Base-by-base conservation (phyloP, 2,888 invertebrate genomes). In the Archips xylosteana region DNA sequence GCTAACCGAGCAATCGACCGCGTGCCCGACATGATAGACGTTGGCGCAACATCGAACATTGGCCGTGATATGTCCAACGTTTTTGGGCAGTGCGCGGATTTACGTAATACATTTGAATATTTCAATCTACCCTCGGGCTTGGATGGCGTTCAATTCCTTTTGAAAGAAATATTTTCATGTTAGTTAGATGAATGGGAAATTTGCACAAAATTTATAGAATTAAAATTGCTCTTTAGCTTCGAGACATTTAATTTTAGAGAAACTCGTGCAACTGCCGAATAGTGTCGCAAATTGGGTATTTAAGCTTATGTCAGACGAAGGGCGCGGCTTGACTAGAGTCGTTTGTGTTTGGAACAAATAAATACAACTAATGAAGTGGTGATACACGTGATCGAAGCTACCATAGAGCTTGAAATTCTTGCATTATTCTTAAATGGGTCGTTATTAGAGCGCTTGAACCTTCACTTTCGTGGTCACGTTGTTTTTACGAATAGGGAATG, bases 51-150 rank as follows among this genome's bases (percentile, higher is more conserved):
- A 12, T 12, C 23, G 3, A 4, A 49, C 8, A 23, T 69, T 54
- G 23, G 32, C 57, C 45, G 36, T 34, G 15, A n/a, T 15, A 12
- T 62, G 62, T 23, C 62, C 45, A 42, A 62, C 23, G 60, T 61
- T 23, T 42, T 12, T 13, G 67, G 66, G 66, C 45, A 15, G 51
- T 13, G 67, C 15, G 66, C 15, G 57, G 47, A 13, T 10, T n/a
- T 66, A 23, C 61, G 23, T 72, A 63, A 72, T 72, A 47, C 72
- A 54, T 67, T 67, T 45, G 54, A 63, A 63, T 36, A 36, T 68
- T 6, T 8, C 54, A 54, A 68, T 36, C 67, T 47, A 54, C 34
- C 57, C 54, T 42, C 42, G 32, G 57, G 13, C 54, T 62, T 23
- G 49, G 13, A n/a, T 8, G 15, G 51, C 15, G 51, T 54, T 23